Evolutionary conservation across 2,113 vertebrate species (phyloP).

Genomic region (Poeciliopsis turrubarensis): DNA sequence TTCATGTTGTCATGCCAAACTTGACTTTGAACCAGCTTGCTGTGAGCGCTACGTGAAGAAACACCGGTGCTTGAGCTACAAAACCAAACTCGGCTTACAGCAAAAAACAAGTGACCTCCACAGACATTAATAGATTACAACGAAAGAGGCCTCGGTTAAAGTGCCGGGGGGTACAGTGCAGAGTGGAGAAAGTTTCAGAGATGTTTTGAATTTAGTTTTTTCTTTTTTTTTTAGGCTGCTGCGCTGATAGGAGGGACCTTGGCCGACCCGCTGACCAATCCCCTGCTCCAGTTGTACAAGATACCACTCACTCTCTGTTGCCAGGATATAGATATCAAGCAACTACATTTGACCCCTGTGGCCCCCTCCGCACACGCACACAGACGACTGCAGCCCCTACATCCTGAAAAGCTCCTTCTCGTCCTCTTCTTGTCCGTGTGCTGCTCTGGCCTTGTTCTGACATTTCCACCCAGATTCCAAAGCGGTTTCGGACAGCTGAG

Average conservation of each 20-base stretch:
- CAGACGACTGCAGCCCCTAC: conserved; percentile 22
- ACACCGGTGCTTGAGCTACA: conserved; percentile 46
- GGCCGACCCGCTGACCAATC: conserved; percentile 86
- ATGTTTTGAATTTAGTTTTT: conserved; percentile 89
- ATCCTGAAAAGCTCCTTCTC: conserved; percentile 61
- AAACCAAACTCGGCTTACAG: conserved; percentile 42
- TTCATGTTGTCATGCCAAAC: conserved; percentile 86
- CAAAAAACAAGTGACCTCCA: conserved; percentile 57
- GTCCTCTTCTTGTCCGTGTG: conserved; percentile 35
- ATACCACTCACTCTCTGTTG: conserved; percentile 85
- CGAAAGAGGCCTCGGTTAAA: conserved; percentile 83
- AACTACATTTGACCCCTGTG: conserved; percentile 76
- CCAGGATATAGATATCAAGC: conserved; percentile 89
- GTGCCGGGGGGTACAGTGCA: conserved; percentile 90
- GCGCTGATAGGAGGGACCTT: conserved; percentile 84
- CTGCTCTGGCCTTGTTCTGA: conserved; percentile 45
- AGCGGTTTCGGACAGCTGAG: conserved; percentile 20
- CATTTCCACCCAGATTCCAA: conserved; percentile 62
- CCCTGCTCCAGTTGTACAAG: conserved; percentile 77
- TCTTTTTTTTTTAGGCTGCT: conserved; percentile 67
- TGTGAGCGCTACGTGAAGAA: conserved; percentile 75
- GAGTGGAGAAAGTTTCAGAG: conserved; percentile 85
- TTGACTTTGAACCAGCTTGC: conserved; percentile 67
- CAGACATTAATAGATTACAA: conserved; percentile 50
- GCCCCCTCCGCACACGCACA: conserved; percentile 31